A percentile compares a stretch with the other conserved stretches of the same genome.
Evolutionary conservation across 1,140 invertebrate genomes (phyloP).

Genomic region (Microplitis mediator): DNA sequence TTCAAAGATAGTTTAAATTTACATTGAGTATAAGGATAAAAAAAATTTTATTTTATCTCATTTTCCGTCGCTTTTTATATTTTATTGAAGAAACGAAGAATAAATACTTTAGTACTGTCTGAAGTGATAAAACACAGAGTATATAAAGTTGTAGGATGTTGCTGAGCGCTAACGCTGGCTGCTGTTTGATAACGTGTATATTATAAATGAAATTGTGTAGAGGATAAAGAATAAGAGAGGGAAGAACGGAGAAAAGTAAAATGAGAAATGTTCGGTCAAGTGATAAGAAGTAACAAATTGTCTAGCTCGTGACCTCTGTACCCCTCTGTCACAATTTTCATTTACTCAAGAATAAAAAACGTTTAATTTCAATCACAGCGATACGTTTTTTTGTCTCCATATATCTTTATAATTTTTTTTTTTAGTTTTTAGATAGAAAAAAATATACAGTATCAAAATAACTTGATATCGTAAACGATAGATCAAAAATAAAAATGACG

Average conservation of each 20-base stretch:
- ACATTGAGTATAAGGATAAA: no score
- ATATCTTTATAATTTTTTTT: no score
- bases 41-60: not conserved
- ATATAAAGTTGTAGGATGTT: conserved; percentile 38
- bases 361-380: not conserved
- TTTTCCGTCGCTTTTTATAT: not conserved
- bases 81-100: not conserved
- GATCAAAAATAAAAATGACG: not conserved
- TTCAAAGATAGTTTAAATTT: no score
- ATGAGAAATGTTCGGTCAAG: conserved; percentile 31
- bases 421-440: no score
- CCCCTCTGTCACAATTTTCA: not conserved
- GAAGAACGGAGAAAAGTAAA: conserved; percentile 29
- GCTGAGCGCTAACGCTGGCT: conserved; percentile 38
- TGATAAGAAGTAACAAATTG: conserved; percentile 60
- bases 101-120: no score
- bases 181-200: not conserved
- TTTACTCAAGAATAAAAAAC: not conserved
- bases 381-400: not conserved
- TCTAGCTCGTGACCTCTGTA: conserved; percentile 41
- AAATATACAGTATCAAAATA: not conserved
- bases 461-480: no score
- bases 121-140: no score
- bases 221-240: not conserved
- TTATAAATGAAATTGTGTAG: not conserved